Conservation (phyloP, 1,140 invertebrate species). For the Leptinotarsa lineolata region DNA sequence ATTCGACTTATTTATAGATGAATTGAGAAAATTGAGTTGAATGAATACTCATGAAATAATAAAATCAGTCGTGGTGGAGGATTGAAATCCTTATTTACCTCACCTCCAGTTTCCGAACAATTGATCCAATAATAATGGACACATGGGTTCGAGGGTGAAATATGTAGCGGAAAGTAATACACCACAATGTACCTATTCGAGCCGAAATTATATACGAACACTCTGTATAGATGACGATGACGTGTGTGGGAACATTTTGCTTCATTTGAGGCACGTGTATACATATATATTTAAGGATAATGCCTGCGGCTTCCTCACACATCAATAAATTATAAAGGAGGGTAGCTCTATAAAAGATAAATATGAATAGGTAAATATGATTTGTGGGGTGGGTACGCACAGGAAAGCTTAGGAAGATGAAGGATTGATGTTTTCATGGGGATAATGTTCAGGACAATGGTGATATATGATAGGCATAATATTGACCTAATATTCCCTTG, state of each 20-base stretch:
- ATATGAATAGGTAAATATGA: conserved; percentile 32
- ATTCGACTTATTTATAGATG: background rate
- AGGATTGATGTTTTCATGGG: background rate
- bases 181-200: conserved; percentile 22
- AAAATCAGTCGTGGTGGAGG: too few relatives aligned
- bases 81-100: too few relatives aligned
- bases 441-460: background rate
- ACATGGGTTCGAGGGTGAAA: background rate
- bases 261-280: conserved; percentile 30
- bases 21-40: background rate
- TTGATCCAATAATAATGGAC: too few relatives aligned
- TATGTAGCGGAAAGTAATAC: conserved; percentile 3
- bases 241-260: conserved; percentile 22
- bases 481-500: too few relatives aligned
- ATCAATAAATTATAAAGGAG: conserved; percentile 30
- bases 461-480: background rate
- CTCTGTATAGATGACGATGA: conserved; percentile 23
- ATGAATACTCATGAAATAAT: too few relatives aligned
- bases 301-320: conserved; percentile 27
- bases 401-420: background rate
- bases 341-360: conserved; percentile 27
- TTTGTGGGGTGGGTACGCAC: conserved; percentile 20
- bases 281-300: conserved; percentile 28
- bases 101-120: too few relatives aligned
- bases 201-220: conserved; percentile 28